Evolutionary conservation across 2,113 vertebrate species (phyloP), one percentile per base, ranked within the genome.

Genomic region (Heteronetta atricapilla): DNA sequence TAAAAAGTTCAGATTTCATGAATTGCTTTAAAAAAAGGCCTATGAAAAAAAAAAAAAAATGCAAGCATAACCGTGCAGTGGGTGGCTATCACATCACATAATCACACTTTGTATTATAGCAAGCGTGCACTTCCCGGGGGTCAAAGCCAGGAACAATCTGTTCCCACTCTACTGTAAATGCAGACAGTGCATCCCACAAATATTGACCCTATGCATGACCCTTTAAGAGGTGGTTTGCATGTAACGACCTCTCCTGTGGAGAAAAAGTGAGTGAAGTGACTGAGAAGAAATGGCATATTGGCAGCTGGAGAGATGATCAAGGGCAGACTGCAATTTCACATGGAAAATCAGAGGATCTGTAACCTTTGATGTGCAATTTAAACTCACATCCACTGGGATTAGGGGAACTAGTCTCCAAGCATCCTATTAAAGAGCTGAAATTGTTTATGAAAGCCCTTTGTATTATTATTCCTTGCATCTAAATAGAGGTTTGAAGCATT

Each of bases 301-400:
- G 63, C 78, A 93, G 69, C 64, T 53, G 60, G 31, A 82, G 85
- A 79, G 52, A 82, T 66, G 70, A 86, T 28, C 36, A 93, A 97
- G 91, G 82, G 34, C 84, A 40, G 81, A 14, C 38, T 88, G 58
- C 85, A 85, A 73, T 89, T 82, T 92, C 78, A 84, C 77, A 60
- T 76, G 78, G 88, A 76, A 94, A 79, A 85, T 53, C 84, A 89
- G 91, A 94, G 75, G 67, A 96, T 72, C 70, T 63, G 83, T 58
- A 79, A 75, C 58, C 76, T 91, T 73, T 50, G 84, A 96, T 94
- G 89, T 56, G 69, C 76, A 89, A 92, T 94, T 79, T 94, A 84
- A 97, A 96, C 95, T 93, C 81, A 67, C 80, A 92, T 82, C 95
- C 87, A 40, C 34, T 29, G 76, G 85, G 90, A 81, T 87, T 93